These are phyloP conservation scores for Anneissia japonica DNA, from an alignment of 35 echinoderm and acorn worm genomes.

Conservation along the genomic window DNA sequence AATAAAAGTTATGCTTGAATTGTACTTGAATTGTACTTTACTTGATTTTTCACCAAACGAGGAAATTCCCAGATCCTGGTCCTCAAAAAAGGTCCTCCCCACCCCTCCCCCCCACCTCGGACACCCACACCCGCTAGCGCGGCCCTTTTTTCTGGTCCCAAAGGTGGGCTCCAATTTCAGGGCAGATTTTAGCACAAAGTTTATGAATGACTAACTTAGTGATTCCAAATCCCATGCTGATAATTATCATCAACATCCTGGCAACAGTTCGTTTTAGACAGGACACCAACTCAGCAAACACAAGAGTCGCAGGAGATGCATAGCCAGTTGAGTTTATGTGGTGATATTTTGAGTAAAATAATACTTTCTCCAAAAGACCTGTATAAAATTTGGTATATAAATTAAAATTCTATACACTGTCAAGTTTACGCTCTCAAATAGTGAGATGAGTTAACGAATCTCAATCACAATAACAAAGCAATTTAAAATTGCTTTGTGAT, in stretches of 20 bases:
- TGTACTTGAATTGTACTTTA: no score
- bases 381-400: background rate
- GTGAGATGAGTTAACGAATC: background rate
- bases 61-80: no score
- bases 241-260: conserved; percentile 80
- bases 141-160: no score
- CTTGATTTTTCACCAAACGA: no score
- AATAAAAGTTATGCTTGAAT: no score
- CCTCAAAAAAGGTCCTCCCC: no score
- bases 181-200: background rate
- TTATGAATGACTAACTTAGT: conserved; percentile 60
- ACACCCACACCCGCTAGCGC: no score
- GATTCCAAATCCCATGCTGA: conserved; percentile 88
- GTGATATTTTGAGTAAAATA: conserved; percentile 79
- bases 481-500: background rate
- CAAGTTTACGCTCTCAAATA: background rate
- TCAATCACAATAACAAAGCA: background rate
- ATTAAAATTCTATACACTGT: background rate
- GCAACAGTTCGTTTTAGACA: conserved; percentile 70
- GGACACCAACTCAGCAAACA: conserved; percentile 68
- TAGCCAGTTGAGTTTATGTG: conserved; percentile 55
- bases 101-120: no score
- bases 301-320: conserved; percentile 26
- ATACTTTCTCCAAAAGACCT: conserved; percentile 90
- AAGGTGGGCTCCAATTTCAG: background rate